Base-by-base conservation (phyloP, 2,888 invertebrate species). In the Drosophila paranaensis region DNA sequence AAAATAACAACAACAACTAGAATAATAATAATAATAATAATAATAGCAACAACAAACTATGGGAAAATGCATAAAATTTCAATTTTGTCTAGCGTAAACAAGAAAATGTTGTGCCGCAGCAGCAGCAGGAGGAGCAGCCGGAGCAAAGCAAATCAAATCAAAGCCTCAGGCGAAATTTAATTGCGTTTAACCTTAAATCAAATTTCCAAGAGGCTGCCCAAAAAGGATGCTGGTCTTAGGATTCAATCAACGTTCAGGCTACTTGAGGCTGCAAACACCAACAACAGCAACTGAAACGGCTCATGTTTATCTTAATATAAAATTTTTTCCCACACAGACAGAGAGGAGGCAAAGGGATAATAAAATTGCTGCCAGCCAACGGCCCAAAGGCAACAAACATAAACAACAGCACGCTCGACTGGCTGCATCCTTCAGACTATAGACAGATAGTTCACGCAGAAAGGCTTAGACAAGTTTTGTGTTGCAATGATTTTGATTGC, bases 161-260 rank as follows among this genome's bases (percentile, higher is more conserved):
- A 70, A 60, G 75, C 90, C 78, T 50, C 58, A 56, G 84, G 85
- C 79, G 71, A 90, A 87, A 83, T 89, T 86, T 86, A 90, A 86
- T 86, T 86, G 89, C 83, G 87, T 90, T 86, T 88, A 86, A 86
- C 85, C 90, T 76, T 61, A 90, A 86, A 90, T 89, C 87, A 90
- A 83, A 86, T 86, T 84, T 83, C 85, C 60, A 75, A 50, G 61
- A 83, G 62, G 55, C 75, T 56, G 13, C 55, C 63, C 50, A 55
- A 71, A 66, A 60, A 67, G 57, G 73, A 60, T 64, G 73, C 60
- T 53, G 57, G 68, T 40, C 86, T 86, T 86, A 66, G 70, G 82
- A 88, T 89, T 84, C 83, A 89, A 88, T 84, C 83, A 89, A 88
- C 70, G 79, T 79, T 64, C 78, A 67, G 69, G 70, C 72, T 71